A percentile compares a stretch with the other conserved stretches of the same genome.
These are phyloP conservation scores for Gallinago paraguaiae DNA, from an alignment of 2,113 vertebrate species.

Conservation along the genomic window DNA sequence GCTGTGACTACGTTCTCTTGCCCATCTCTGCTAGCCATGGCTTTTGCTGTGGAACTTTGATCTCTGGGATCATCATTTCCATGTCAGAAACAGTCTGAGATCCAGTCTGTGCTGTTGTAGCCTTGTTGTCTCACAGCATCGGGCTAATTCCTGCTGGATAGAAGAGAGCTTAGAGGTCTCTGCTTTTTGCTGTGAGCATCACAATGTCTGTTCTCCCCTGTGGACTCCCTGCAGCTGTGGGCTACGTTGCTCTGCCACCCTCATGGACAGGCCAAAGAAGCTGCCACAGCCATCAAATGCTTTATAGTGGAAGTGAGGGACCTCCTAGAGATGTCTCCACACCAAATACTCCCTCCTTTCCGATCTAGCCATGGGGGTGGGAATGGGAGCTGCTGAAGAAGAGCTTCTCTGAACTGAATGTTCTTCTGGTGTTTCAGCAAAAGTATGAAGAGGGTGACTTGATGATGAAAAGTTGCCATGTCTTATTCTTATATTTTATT, in stretches of 20 bases:
- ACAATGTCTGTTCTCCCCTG: not conserved
- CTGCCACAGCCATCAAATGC: not conserved
- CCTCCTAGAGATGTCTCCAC: not conserved
- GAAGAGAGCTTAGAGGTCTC: not conserved
- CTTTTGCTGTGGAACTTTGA: not conserved
- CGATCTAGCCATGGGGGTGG: not conserved
- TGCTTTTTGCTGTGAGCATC: not conserved
- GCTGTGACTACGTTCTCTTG: not conserved
- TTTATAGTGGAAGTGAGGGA: not conserved
- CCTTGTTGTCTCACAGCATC: not conserved
- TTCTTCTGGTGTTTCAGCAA: not conserved
- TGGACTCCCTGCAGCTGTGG: not conserved
- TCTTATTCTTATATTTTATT: not conserved
- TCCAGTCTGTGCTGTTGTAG: not conserved
- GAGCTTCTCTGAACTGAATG: not conserved
- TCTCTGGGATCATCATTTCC: not conserved
- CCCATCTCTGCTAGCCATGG: not conserved
- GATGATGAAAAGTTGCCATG: not conserved
- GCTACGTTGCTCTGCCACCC: not conserved
- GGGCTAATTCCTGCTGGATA: not conserved
- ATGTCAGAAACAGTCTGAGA: not conserved
- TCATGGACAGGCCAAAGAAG: not conserved
- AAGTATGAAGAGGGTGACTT: not conserved
- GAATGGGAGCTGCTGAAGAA: not conserved
- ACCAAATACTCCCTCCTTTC: not conserved